phyloP scores from a whole-genome alignment of 2,888 invertebrate genomes.

The Leptinotarsa juncta region DNA sequence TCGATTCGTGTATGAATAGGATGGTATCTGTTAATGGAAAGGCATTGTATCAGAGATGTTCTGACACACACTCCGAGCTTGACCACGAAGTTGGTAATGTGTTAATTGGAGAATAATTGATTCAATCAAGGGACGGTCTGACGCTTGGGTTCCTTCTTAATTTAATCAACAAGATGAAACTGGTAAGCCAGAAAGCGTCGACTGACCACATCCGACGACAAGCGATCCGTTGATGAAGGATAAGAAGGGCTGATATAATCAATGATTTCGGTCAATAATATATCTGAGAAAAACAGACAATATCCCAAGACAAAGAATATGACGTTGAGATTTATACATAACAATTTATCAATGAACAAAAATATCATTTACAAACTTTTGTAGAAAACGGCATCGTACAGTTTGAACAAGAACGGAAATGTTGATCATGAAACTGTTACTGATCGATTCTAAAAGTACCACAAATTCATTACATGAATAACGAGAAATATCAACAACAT shows the following conservation, averaged over 20 bases:
- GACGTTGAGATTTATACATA: too few relatives aligned
- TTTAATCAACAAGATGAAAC: conserved; percentile 18
- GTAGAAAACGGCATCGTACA: too few relatives aligned
- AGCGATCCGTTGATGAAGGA: background rate
- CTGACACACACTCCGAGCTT: conserved; percentile 30
- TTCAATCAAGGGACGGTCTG: conserved; percentile 58
- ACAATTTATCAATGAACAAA: too few relatives aligned
- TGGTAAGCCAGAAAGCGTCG: conserved; percentile 11
- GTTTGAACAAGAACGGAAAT: too few relatives aligned
- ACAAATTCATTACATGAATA: too few relatives aligned
- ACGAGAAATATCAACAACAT: too few relatives aligned
- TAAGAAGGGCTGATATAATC: background rate
- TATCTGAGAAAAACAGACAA: too few relatives aligned
- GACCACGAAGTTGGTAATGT: conserved; percentile 45
- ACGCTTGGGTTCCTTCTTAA: conserved; percentile 41
- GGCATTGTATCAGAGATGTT: conserved; percentile 45
- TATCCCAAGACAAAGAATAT: too few relatives aligned
- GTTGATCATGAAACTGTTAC: too few relatives aligned
- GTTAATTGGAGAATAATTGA: conserved; percentile 62
- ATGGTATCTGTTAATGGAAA: conserved; percentile 39
- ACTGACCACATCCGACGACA: background rate
- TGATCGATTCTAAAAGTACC: too few relatives aligned
- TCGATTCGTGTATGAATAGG: conserved; percentile 33
- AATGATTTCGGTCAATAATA: background rate
- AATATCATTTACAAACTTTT: too few relatives aligned